Base-by-base conservation (phyloP, 2,113 vertebrate genomes). In the Melanotaenia duboulayi region DNA sequence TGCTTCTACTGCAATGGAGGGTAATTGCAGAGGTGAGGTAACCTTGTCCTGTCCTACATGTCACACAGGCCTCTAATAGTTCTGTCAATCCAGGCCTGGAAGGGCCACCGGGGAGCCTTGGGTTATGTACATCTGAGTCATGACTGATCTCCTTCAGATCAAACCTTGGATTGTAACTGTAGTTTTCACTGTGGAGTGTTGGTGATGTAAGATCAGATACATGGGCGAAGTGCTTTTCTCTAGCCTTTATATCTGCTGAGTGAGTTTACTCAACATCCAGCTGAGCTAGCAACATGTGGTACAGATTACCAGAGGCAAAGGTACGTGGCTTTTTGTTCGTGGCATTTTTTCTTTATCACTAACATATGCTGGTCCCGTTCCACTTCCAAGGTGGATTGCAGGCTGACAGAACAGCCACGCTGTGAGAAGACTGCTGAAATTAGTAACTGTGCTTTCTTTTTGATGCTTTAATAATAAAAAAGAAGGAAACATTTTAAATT, bases 241-340 rank as follows among this genome's bases (percentile, higher is more conserved):
- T 22, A 25, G 79, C 49, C 14, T 60, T 71, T 2, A 11, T 37
- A 73, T 35, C 24, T 11, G 20, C 71, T 50, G 56, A 74, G 60
- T 44, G 62, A 74, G 69, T 82, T 78, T 72, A 57, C 80, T 76
- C 84, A 89, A 80, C 82, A 79, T 80, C 62, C 58, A 62, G 59
- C 71, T 84, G 76, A 75, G 80, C 59, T 40, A 59, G 56, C 57
- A 39, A 80, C 91, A 93, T 88, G 74, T 91, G 92, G 91, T 72
- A 78, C 76, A 81, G 73, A 90, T 94, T 92, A 91, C 75, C 62
- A 71, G 44, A 65, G 70, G 81, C 85, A 87, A 89, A 91, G 89
- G 89, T 91, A 75, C 52, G 69, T 71, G 82, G 82, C 60, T 39
- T 80, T 83, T 83, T 51, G 40, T 63, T 79, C 71, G 60, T 87